Evolutionary conservation across 2,797 vertebrate species (phyloP), one percentile per base, ranked within the genome.

Genomic region (Geotrypetes seraphini): DNA sequence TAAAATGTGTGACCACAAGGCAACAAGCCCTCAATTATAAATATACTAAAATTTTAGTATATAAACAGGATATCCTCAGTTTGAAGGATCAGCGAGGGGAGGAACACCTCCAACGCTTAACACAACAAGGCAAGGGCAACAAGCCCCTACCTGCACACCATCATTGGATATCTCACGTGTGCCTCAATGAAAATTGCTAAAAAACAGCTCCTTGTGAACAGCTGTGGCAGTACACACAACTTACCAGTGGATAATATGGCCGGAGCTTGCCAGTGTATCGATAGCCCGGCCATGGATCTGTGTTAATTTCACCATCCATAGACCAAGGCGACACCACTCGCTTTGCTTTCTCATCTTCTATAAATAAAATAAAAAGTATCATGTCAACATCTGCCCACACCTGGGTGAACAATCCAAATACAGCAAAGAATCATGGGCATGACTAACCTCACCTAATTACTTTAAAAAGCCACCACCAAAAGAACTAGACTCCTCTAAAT

Each of bases 241-340:
- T 77, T 78, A 97, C 95, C 82, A 98, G 71, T n/a, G 96, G 96
- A 50, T 98, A 99, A 66, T 97, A 68, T 19, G 96, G 95, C 36
- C 75, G 85, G 42, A 99, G 88, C 78, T 91, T 95, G 19, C 95
- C 95, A 19, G 92, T 93, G 31, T 88, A 99, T 28, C 92, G 84
- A 73, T 99, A 99, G 23, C 93, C 93, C 26, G 87, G 83, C 96
- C 96, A 99, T 3, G 96, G 96, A 57, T 99, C 94, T 53, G 89
- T 99, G 72, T 95, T 96, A 42, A 87, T 39, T 7, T 96, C 90
- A 5, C 84, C 89, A 67, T 93, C 92, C 43, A 90, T 57, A 31
- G 82, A 93, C 75, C 88, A 91, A 3, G 77, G 75, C 22, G 78
- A 81, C 26, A 73, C 59, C 44, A 94, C 90, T 60, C 71, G 81